Base-by-base conservation (phyloP, 2,888 invertebrate species). In the Meloe dianella region DNA sequence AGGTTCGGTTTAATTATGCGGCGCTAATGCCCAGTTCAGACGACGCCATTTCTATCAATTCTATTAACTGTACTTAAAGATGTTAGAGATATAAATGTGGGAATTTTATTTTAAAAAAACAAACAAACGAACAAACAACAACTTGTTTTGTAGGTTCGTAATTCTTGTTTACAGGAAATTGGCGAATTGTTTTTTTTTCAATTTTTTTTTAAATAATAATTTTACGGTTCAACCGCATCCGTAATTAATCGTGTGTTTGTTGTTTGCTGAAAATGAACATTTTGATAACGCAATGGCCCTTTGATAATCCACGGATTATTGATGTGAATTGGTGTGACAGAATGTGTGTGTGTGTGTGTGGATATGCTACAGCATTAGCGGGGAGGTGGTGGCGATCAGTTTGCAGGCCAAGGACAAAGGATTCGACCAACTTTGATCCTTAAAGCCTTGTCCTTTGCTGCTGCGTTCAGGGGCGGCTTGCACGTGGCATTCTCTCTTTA, bases 391-490 rank as follows among this genome's bases (percentile, higher is more conserved):
- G n/a, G n/a, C n/a, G 54, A 29, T 14, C 58, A 17, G 24, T 38
- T 65, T 64, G 63, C 70, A 67, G 73, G 71, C 77, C 78, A 80
- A 80, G 79, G 81, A 81, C 81, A 81, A 80, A 81, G 81, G 78
- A 81, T 77, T 74, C 74, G 77, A 67, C 71, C 81, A 73, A 80
- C 74, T 80, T 74, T 81, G 75, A 76, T 74, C 80, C 80, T 79
- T 80, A 78, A 70, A 68, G 62, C 74, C 71, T 68, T 66, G 74
- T 74, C 75, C 77, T 77, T 75, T 75, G 71, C 71, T 75, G 71
- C 71, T 73, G 73, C 73, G 73, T 72, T 74, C 68, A 62, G 64
- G 65, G 65, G 41, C 68, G 51, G 70, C 73, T 6, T 70, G 73
- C 77, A 75, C 74, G 73, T 75, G 74, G 69, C 73, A 70, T 62